Evolutionary conservation across 2,888 invertebrate species (phyloP).

Genomic region (Mythimna ferrago): DNA sequence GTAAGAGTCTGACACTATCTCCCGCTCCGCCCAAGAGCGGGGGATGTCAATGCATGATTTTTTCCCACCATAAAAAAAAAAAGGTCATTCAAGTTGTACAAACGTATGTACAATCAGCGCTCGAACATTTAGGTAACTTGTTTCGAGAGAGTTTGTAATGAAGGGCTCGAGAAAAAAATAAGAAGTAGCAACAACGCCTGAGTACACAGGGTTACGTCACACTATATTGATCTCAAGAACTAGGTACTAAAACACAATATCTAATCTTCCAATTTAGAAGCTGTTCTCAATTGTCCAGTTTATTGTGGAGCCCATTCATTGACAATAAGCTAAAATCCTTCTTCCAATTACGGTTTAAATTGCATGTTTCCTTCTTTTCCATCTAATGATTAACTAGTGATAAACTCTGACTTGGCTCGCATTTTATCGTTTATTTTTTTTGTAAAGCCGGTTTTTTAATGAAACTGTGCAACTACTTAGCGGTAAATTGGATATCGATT

Average conservation of each 20-base stretch:
- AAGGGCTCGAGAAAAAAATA: not conserved
- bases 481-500: not conserved
- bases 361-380: conserved; percentile 55
- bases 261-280: conserved; percentile 55
- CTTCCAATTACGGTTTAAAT: conserved; percentile 52
- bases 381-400: conserved; percentile 28
- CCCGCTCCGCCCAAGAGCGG: too few relatives aligned
- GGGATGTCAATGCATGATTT: too few relatives aligned
- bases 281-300: conserved; percentile 47
- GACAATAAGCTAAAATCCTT: conserved; percentile 58
- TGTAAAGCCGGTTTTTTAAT: not conserved
- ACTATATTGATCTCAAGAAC: conserved; percentile 40
- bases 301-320: conserved; percentile 52
- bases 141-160: not conserved
- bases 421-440: not conserved
- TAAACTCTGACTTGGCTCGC: not conserved
- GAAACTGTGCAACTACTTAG: not conserved
- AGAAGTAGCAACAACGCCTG: conserved; percentile 3
- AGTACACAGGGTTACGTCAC: conserved; percentile 7
- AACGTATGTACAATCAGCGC: too few relatives aligned
- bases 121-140: not conserved
- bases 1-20: too few relatives aligned
- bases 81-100: too few relatives aligned
- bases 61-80: too few relatives aligned
- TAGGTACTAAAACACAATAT: conserved; percentile 52